These are phyloP conservation scores for Chaetura pelagica DNA, from an alignment of 2,113 vertebrate genomes.

Conservation along the genomic window DNA sequence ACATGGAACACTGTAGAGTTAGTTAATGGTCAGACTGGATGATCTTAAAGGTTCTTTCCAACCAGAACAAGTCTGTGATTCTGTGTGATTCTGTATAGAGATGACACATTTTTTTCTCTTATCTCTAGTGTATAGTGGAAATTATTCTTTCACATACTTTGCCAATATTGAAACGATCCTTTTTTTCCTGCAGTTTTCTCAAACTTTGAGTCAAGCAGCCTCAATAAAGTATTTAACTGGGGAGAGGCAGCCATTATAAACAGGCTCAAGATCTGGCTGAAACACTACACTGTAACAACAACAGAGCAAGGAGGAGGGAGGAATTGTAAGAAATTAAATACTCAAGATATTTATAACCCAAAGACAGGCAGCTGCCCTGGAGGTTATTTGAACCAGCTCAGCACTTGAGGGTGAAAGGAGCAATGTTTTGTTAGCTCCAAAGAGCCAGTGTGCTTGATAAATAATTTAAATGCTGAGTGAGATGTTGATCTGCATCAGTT, in stretches of 20 bases:
- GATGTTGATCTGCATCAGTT: not conserved
- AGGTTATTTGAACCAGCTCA: conserved; percentile 49
- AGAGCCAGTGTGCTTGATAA: not conserved
- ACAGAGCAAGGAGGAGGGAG: not conserved
- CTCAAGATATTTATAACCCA: conserved; percentile 49
- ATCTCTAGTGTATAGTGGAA: not conserved
- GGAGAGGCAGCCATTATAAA: not conserved
- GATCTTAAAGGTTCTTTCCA: too few relatives aligned
- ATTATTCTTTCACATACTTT: not conserved
- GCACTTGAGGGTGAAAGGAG: conserved; percentile 44
- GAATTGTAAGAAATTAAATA: conserved; percentile 4
- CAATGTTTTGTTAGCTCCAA: conserved; percentile 30
- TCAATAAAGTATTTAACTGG: not conserved
- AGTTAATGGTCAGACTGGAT: too few relatives aligned
- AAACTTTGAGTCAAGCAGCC: not conserved
- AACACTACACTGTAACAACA: not conserved
- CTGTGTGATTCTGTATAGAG: not conserved
- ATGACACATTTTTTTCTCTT: not conserved
- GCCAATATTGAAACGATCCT: not conserved
- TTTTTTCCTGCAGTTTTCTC: not conserved
- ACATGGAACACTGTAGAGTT: too few relatives aligned
- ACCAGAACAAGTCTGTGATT: too few relatives aligned
- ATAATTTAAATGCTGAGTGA: conserved; percentile 38
- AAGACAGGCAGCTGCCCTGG: not conserved
- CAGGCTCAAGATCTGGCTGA: not conserved